Conservation (phyloP, 2,113 vertebrate genomes). For the Boulengerochromis microlepis region DNA sequence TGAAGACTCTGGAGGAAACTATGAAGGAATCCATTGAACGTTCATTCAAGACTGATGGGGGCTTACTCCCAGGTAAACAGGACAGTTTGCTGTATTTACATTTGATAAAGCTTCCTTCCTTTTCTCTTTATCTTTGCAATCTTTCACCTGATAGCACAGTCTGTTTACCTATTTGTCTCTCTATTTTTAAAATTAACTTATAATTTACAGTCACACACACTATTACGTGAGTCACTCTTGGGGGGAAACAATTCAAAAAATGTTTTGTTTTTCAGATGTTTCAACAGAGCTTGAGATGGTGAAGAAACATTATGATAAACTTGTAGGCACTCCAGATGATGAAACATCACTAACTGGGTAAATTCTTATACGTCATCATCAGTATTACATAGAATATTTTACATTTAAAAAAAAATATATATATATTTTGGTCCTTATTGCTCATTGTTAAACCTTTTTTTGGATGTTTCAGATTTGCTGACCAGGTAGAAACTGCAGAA, state of each 20-base stretch:
- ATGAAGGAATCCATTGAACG: background rate
- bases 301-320: background rate
- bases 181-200: background rate
- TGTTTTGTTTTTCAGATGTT: conserved; percentile 1
- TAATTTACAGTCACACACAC: background rate
- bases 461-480: background rate
- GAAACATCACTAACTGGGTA: background rate
- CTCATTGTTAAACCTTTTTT: background rate
- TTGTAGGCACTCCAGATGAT: background rate
- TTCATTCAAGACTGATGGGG: background rate
- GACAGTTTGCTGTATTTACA: background rate
- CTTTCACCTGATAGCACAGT: background rate
- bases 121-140: background rate
- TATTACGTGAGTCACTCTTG: background rate
- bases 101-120: background rate
- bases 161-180: background rate
- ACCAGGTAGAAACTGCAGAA: background rate
- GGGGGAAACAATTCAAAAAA: background rate
- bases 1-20: background rate
- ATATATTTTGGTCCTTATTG: background rate
- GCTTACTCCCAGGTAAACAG: background rate
- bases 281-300: background rate
- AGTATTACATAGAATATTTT: background rate
- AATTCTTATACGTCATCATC: background rate
- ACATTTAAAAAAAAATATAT: background rate